Evolutionary conservation across 2,888 invertebrate species (phyloP).

Genomic region (Lasioglossum morio): DNA sequence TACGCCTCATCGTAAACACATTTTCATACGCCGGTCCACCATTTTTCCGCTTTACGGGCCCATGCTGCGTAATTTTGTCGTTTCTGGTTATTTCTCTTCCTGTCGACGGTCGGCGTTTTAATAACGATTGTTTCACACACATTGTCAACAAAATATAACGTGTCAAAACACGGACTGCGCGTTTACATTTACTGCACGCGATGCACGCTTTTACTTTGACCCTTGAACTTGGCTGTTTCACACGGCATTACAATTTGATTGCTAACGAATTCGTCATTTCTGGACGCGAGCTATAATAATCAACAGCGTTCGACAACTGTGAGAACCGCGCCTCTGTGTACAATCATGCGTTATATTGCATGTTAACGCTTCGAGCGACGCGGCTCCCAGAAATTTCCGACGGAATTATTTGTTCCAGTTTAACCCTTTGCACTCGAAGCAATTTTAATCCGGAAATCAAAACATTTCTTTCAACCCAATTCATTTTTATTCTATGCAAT

Average conservation of each 20-base stretch:
- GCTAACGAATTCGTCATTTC: neutral
- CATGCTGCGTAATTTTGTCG: constrained; percentile 4
- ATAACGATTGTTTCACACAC: neutral
- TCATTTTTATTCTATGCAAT: too few species aligned
- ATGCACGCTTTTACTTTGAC: neutral
- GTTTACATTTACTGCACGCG: neutral
- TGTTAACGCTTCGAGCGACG: neutral
- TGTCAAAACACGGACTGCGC: neutral
- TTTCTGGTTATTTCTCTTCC: neutral
- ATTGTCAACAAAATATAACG: neutral
- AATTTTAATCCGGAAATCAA: too few species aligned
- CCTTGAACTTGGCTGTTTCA: neutral
- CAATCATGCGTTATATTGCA: neutral
- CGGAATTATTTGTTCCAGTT: neutral
- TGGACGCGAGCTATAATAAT: neutral
- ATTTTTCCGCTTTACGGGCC: neutral
- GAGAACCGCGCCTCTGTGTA: neutral
- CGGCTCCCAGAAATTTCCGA: neutral
- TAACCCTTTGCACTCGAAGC: too few species aligned
- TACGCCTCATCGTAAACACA: constrained; percentile 8
- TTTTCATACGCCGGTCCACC: neutral
- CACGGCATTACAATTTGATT: neutral
- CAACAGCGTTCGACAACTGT: too few species aligned
- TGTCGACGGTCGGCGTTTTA: constrained; percentile 4
- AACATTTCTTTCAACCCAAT: too few species aligned